Percentiles rank a stretch among this genome's conserved stretches.
Evolutionary conservation across 2,888 invertebrate species (phyloP).

Genomic region (Standfussiana lucernea): DNA sequence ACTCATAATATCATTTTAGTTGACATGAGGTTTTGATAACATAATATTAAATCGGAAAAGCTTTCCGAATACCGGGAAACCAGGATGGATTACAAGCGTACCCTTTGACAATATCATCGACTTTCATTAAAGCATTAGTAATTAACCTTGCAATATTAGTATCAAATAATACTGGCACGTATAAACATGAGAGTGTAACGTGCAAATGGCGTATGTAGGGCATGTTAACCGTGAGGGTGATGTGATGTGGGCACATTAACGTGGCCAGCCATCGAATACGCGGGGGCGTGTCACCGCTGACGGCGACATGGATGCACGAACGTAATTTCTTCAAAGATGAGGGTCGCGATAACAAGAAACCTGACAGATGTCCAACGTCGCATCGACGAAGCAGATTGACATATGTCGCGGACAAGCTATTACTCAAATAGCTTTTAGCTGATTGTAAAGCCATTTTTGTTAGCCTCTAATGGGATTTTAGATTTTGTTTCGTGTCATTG

Average conservation of each 20-base stretch:
- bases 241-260: conserved; percentile 73
- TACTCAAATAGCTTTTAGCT: conserved; percentile 64
- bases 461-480: neutral
- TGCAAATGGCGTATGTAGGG: conserved; percentile 57
- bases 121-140: conserved; percentile 22
- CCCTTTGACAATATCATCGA: conserved; percentile 21
- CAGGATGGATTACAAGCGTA: neutral
- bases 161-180: conserved; percentile 32
- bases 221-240: conserved; percentile 64
- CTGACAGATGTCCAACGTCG: conserved; percentile 81
- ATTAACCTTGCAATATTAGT: conserved; percentile 33
- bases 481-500: conserved; percentile 1
- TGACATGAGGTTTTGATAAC: neutral
- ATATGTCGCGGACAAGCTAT: conserved; percentile 72
- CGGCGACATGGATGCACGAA: conserved; percentile 80
- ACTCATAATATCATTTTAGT: neutral
- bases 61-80: neutral
- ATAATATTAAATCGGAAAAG: conserved; percentile 10
- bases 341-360: conserved; percentile 85
- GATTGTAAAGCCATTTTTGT: conserved; percentile 63
- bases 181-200: conserved; percentile 38
- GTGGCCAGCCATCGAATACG: conserved; percentile 73
- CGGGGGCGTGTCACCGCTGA: conserved; percentile 75
- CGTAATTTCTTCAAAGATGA: conserved; percentile 85
- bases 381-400: conserved; percentile 79